Conservation (phyloP, 2,888 invertebrate species). For the Amphipoea lucens region DNA sequence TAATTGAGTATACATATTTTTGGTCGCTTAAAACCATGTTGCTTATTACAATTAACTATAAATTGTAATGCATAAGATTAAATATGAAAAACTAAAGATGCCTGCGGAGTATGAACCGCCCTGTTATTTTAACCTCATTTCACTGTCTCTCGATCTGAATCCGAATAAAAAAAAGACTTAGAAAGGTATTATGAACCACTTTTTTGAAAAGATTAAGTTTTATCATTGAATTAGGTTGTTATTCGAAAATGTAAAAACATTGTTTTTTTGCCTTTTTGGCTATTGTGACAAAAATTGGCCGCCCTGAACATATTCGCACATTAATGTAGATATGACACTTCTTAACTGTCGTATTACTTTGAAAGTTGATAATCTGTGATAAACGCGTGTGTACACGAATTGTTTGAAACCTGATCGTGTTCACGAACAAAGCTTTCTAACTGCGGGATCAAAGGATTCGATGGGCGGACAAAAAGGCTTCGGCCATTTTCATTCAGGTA, state of each 20-base stretch:
- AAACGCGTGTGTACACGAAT: slow-evolving; percentile 38
- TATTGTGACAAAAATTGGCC: too few species aligned
- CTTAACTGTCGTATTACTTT: slow-evolving; percentile 27
- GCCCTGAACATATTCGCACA: not conserved
- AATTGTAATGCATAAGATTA: not conserved
- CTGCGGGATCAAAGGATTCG: slow-evolving; percentile 61
- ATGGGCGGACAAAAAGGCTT: slow-evolving; percentile 54
- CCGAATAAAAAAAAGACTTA: not conserved
- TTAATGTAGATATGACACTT: not conserved
- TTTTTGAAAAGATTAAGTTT: not conserved
- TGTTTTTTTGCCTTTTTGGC: not conserved
- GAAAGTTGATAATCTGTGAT: slow-evolving; percentile 46
- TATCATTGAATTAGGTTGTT: not conserved
- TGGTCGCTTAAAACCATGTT: not conserved
- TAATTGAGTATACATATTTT: not conserved
- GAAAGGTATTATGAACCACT: too few species aligned
- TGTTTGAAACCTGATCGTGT: slow-evolving; percentile 66
- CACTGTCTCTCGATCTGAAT: not conserved
- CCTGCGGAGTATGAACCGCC: not conserved
- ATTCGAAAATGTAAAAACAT: not conserved
- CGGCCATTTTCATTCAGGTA: slow-evolving; percentile 45
- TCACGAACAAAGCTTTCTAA: slow-evolving; percentile 63
- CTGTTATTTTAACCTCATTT: not conserved
- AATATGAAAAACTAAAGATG: not conserved
- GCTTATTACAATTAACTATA: not conserved